Evolutionary conservation across 2,888 invertebrate genomes (phyloP).

Genomic region (Macrophya annulata): DNA sequence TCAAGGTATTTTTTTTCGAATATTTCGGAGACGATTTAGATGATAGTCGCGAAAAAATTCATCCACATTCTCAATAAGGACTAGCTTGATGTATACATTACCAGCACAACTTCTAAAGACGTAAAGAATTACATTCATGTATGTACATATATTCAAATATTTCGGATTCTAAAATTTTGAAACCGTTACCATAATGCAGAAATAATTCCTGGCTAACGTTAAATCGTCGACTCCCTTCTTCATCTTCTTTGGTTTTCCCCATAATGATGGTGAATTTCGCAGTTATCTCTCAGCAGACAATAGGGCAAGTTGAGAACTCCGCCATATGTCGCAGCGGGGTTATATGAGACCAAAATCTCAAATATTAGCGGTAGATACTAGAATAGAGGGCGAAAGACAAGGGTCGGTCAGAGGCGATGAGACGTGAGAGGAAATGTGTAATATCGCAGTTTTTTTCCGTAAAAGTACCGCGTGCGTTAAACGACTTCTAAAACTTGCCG

Average conservation of each 20-base stretch:
- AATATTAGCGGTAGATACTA: constrained; percentile 74
- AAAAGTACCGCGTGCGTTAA: constrained; percentile 34
- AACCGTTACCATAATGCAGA: background rate
- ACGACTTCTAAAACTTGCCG: constrained; percentile 49
- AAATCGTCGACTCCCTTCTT: background rate
- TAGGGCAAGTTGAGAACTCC: constrained; percentile 67
- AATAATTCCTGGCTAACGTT: background rate
- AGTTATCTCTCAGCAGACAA: constrained; percentile 28
- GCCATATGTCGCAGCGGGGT: constrained; percentile 74
- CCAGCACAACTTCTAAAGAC: no score
- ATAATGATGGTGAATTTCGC: background rate
- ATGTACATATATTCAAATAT: no score
- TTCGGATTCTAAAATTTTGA: no score
- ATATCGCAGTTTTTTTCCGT: constrained; percentile 44
- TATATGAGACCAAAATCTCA: constrained; percentile 73
- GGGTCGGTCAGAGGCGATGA: background rate
- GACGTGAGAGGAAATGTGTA: constrained; percentile 36
- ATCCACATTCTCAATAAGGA: no score
- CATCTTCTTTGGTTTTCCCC: background rate
- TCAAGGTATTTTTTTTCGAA: no score
- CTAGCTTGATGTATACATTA: no score
- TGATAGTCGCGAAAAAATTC: no score
- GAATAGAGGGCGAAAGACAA: background rate
- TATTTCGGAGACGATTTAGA: no score
- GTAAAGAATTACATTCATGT: no score